Conservation (phyloP, 2,797 vertebrate genomes). For the Rhabdomys pumilio region DNA sequence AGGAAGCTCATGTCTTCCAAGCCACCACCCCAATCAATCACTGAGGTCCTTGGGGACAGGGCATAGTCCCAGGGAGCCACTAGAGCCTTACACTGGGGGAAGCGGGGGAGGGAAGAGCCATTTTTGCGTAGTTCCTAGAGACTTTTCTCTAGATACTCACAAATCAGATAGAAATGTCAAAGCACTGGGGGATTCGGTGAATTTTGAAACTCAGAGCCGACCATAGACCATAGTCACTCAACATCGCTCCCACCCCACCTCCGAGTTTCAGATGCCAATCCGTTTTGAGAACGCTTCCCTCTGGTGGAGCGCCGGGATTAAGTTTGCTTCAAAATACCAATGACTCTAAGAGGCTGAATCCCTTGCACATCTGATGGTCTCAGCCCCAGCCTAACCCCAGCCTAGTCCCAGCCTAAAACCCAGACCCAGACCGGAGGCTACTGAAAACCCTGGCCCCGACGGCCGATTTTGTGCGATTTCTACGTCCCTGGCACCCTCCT, state of each 20-base stretch:
- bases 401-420: neutral
- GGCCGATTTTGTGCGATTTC: neutral
- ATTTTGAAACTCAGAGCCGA: neutral
- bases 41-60: neutral
- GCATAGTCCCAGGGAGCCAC: neutral
- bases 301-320: neutral
- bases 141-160: neutral
- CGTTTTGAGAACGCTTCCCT: neutral
- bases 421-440: neutral
- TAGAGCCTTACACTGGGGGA: neutral
- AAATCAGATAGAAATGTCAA: neutral
- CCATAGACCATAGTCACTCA: neutral
- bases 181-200: neutral
- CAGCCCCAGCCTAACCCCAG: neutral
- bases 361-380: neutral
- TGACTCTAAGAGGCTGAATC: neutral
- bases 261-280: neutral
- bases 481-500: slow-evolving; percentile 33
- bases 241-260: neutral
- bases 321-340: neutral
- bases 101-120: rapidly evolving
- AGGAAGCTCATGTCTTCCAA: slow-evolving; percentile 60
- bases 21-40: slow-evolving; percentile 72
- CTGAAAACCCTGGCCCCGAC: neutral
- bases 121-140: neutral